Conservation (phyloP, 2,113 vertebrate genomes). For the Brachyistius frenatus region DNA sequence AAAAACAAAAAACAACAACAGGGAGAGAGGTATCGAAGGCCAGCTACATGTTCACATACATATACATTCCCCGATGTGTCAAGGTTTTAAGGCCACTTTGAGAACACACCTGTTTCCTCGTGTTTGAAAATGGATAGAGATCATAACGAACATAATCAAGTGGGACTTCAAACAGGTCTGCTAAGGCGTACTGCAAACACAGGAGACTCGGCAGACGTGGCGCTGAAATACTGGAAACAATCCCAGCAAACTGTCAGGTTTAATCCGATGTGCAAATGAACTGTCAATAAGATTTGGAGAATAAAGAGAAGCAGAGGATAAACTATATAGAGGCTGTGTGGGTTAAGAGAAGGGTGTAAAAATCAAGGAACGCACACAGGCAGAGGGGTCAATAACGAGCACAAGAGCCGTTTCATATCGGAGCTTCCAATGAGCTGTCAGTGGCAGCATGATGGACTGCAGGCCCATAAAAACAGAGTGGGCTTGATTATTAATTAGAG, state of each 20-base stretch:
- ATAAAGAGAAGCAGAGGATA: conserved; percentile 20
- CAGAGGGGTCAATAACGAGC: not conserved
- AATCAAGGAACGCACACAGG: not conserved
- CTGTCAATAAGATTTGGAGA: conserved; percentile 34
- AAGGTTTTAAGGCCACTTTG: not conserved
- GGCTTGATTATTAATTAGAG: conserved; percentile 68
- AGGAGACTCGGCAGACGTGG: conserved; percentile 16
- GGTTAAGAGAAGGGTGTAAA: conserved; percentile 10
- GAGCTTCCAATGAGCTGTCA: conserved; percentile 32
- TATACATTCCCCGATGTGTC: not conserved
- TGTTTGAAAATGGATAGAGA: conserved; percentile 22
- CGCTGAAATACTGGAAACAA: conserved; percentile 32
- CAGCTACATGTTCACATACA: conserved; percentile 3
- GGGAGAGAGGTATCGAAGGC: conserved; percentile 8
- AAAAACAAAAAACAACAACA: not conserved
- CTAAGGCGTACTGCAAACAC: conserved; percentile 19
- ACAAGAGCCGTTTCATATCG: conserved; percentile 23
- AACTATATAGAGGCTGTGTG: not conserved
- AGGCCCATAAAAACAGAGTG: conserved; percentile 44
- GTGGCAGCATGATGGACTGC: conserved; percentile 42
- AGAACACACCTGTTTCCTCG: conserved; percentile 24
- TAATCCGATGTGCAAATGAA: conserved; percentile 45
- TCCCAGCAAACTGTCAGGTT: conserved; percentile 46
- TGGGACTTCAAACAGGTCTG: conserved; percentile 7
- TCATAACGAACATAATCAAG: conserved; percentile 22